Conservation (phyloP, 2,113 vertebrate species). For the Microcebus ravelobensis region DNA sequence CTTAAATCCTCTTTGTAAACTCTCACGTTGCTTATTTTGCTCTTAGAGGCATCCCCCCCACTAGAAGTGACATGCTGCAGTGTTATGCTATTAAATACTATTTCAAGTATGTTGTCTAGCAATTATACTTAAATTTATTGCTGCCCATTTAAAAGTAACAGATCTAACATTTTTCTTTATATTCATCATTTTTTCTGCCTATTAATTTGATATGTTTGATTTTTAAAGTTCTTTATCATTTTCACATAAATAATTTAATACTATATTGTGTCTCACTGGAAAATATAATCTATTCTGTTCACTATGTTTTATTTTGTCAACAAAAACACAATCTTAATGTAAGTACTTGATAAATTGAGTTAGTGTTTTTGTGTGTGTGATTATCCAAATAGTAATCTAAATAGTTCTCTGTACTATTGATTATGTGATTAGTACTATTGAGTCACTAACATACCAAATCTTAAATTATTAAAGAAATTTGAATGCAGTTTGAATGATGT, state of each 20-base stretch:
- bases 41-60: accelerated
- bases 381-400: background rate
- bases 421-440: background rate
- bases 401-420: background rate
- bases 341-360: background rate
- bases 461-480: background rate
- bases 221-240: too few species aligned
- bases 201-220: too few species aligned
- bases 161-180: too few species aligned
- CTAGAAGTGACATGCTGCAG: background rate
- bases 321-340: background rate
- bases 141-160: too few species aligned
- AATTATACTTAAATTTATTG: too few species aligned
- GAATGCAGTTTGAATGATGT: background rate
- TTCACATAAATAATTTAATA: too few species aligned
- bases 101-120: background rate
- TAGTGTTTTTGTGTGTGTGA: background rate
- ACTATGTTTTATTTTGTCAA: too few species aligned
- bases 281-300: too few species aligned
- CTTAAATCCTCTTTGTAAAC: background rate
- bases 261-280: too few species aligned
- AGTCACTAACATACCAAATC: background rate
- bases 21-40: background rate
- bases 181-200: too few species aligned
- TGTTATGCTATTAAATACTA: too few species aligned